phyloP scores from a whole-genome alignment of 2,888 invertebrate genomes.

The Chirona hameri region DNA sequence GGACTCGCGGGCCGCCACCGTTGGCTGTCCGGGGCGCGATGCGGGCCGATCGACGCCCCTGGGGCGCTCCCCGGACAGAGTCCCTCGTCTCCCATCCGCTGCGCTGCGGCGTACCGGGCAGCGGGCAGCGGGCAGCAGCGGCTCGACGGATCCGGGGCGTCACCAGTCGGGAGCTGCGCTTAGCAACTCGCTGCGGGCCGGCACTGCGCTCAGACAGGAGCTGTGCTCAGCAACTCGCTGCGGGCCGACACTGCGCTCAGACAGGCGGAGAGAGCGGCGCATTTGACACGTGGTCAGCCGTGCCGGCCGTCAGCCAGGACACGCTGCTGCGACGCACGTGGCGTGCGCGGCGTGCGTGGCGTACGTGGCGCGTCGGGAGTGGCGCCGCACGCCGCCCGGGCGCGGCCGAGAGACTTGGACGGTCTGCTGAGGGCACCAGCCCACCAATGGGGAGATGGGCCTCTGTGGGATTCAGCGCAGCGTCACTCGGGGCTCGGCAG shows the following conservation, averaged over 20 bases:
- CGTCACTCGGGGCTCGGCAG: not conserved
- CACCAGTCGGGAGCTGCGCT: no score
- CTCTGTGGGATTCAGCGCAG: slow-evolving; percentile 26
- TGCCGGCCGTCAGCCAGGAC: not conserved
- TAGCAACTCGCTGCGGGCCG: not conserved
- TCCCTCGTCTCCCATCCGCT: no score
- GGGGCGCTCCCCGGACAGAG: no score
- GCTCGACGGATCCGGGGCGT: not conserved
- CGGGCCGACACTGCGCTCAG: not conserved
- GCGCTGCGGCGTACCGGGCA: no score
- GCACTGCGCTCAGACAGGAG: not conserved
- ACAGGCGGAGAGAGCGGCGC: no score
- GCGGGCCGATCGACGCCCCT: no score
- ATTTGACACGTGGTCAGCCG: not conserved
- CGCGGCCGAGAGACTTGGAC: not conserved
- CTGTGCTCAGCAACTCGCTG: no score
- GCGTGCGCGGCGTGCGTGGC: not conserved
- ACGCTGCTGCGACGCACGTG: not conserved
- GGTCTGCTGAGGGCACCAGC: not conserved
- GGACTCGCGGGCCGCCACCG: no score
- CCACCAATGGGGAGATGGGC: not conserved
- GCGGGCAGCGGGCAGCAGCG: not conserved
- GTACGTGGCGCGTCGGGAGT: not conserved
- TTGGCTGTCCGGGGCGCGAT: no score
- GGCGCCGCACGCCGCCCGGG: not conserved